Evolutionary conservation across 2,113 vertebrate genomes (phyloP), one percentile per base, ranked within the genome.

Genomic region (Emydocephalus ijimae): DNA sequence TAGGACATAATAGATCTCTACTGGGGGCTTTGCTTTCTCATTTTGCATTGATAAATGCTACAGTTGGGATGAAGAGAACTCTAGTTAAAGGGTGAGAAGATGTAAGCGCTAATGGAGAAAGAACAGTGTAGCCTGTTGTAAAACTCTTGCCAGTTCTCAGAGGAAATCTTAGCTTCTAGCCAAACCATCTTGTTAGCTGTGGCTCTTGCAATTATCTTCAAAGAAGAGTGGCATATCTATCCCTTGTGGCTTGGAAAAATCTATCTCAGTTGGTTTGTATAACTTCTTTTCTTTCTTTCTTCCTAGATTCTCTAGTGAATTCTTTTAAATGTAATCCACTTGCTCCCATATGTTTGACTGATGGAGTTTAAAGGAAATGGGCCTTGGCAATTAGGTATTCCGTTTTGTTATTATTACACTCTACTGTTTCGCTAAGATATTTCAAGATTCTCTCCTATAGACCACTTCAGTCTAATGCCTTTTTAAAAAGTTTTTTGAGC

Each of bases 381-480:
- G 10, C n/a, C 10, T 89, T 89, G 59, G 50, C 23, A 89, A 26
- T 87, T 45, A 88, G 43, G 0, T 39, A 92, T 94, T 64, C 59
- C 92, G 89, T 61, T 89, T 93, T 95, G 48, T 45, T 29, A 89
- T 45, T 48, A 48, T 8, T 89, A 29, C 89, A 92, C 55, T 56
- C 23, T 3, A 59, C 20, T 24, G 24, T 48, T 26, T 20, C 54
- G 50, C 26, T 59, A 50, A 57, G 21, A 39, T 86, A 26, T 8
- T 52, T 50, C 59, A 88, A 54, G 57, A 64, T 69, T 88, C 15
- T 69, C 18, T 18, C 34, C 43, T 39, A 48, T 86, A 54, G 74
- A 81, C 74, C 1, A 3, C 34, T 81, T 81, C 74, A 81, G 74
- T 81, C 34, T 20, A 81, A 39, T 81, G 74, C 74, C 74, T 81